Evolutionary conservation across 2,888 invertebrate species (phyloP), one percentile per base, ranked within the genome.

Genomic region (Branchipolynoe longqiensis): DNA sequence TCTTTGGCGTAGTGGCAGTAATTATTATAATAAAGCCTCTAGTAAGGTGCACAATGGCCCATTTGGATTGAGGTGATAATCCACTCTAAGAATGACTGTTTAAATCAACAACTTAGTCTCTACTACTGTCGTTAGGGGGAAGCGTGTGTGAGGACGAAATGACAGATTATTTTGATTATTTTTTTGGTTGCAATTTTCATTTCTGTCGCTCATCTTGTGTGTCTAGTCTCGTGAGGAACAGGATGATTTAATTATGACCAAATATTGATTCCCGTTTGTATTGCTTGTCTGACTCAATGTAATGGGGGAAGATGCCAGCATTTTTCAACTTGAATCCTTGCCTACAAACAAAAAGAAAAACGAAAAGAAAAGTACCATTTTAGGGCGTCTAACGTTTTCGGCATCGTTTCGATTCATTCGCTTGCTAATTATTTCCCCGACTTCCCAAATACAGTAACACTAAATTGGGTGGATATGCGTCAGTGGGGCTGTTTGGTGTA

Each of bases 141-240:
- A 14, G 78, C 25, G 78, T 41, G 78, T 78, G 78, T 78, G 78
- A 78, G 22, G 78, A 78, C 41, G 78, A 78, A 78, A 78, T 78
- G 78, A 78, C 41, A 78, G 78, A 62, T 22, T 48, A 12, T 8
- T 36, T 69, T 69, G 33, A 28, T 62, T 62, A 56, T 56, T 56
- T 64, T 25, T 64, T 73, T 73, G 14, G 28, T 22, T 48, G 48
- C 78, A 78, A 54, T 78, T 78, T 78, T 78, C 78, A 78, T 78
- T 78, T 78, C 78, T 54, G 69, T 78, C 78, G 54, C 48, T 41
- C 78, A 78, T 48, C 48, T 41, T 48, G 28, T 78, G 78, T 54
- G 41, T 74, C 40, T 41, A 33, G 28, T 12, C 48, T 48, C 41
- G 28, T 25, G 78, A 48, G 78, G 78, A 78, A 78, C 78, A 78